Evolutionary conservation across 2,888 invertebrate genomes (phyloP), one percentile per base, ranked within the genome.

Genomic region (Dinocampus coccinellae): DNA sequence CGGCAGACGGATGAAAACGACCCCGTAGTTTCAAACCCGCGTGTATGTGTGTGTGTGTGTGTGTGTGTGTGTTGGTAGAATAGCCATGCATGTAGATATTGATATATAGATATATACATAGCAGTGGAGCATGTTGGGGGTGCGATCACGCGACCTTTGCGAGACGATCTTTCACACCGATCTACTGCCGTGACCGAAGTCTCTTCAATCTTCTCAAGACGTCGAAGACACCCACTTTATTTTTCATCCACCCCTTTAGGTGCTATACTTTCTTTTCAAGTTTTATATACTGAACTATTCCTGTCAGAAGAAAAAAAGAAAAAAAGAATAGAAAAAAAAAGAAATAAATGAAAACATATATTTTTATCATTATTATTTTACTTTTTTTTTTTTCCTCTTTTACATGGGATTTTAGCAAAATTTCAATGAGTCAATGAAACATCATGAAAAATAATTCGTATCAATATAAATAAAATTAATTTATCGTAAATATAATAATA

Each of bases 161-260:
- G 11, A 22, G 33, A 16, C 66, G 57, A 66, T 66, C 66, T 66
- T 66, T 66, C 66, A 57, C 34, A 39, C 57, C 57, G 39, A 57
- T 66, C 66, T 47, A 47, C 47, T 65, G 34, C 53, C 57, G 57
- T 57, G 66, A 66, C 66, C 66, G 39, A 57, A 66, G 63, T 66
- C 66, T 66, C 66, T 66, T 66, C 66, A 66, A 66, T 66, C 66
- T 66, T 66, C 55, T 47, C 34, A 42, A 39, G 55, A 66, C 36
- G 57, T 57, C 57, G 34, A 36, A 66, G 66, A 57, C 16, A 34
- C 66, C 57, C 39, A 66, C 55, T 57, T 55, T 66, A 66, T 66
- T 57, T 66, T 66, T 66, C 66, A 66, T 58, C 57, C 55, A 20
- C 34, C 33, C 58, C 58, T 34, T 58, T 58, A 16, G 29, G 13